Evolutionary conservation across 2,113 vertebrate genomes (phyloP), one percentile per base, ranked within the genome.

Genomic region (Polypterus bichir): DNA sequence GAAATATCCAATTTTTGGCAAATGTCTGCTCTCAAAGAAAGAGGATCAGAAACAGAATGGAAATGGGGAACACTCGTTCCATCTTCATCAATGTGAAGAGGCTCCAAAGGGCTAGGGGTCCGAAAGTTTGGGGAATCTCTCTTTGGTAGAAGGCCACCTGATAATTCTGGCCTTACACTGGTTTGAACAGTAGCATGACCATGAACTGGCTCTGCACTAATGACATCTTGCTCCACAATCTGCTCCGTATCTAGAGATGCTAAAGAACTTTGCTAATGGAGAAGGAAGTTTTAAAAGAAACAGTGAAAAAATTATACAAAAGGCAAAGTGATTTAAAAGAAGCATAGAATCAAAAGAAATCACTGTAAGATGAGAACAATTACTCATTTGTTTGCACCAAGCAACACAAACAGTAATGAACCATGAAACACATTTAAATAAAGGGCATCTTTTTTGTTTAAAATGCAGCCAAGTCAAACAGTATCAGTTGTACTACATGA

Each of bases 241-340:
- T 73, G 65, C 54, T 88, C 87, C 61, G 82, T 79, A 75, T 74
- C 81, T 69, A 85, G 71, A 68, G 81, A 86, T 75, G 89, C 76
- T 69, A 88, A 77, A 70, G 90, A 90, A 74, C 76, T 88, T 70
- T 92, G 93, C 96, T 98, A 71, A 68, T 87, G 60, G 77, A 66
- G 83, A 62, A 79, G 66, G 54, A 64, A 62, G 5, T 59, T 48
- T 71, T 68, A 60, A 77, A 70, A 70, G 65, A 75, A 66, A 71
- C 80, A 58, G 70, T 61, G 70, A 54, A 74, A 66, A 63, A 70
- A n/a, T 82, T 64, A 71, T 57, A 64, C 68, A 77, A 54, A 68
- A 63, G 44, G 64, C 47, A 71, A 61, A 51, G 68, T 49, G 62
- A 71, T 48, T 1, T 1, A 56, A 48, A 64, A 64, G 54, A 62